Percentiles rank a stretch among this genome's conserved stretches.
Conservation (phyloP, 1,140 invertebrate species). For the Sycophila sp. region DNA sequence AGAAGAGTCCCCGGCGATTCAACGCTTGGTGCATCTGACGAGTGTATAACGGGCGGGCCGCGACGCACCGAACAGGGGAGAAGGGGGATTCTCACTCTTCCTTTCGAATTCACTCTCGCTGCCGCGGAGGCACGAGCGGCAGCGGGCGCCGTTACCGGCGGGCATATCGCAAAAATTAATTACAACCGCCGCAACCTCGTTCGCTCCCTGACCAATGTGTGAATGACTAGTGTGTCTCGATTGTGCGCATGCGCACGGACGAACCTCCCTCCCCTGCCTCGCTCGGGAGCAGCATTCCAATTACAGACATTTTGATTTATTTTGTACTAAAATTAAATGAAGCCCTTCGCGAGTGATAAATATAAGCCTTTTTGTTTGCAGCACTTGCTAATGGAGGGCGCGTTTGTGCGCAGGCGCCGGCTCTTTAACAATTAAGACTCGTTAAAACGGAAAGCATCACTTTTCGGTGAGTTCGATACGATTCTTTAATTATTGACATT, state of each 20-base stretch:
- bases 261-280: too few species aligned
- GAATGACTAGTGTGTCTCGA: not conserved
- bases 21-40: not conserved
- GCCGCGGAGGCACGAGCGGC: slow-evolving; percentile 20
- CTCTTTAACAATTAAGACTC: too few species aligned
- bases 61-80: not conserved
- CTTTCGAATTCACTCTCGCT: slow-evolving; percentile 52
- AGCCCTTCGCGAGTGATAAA: not conserved
- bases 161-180: not conserved
- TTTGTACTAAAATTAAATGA: not conserved
- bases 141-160: slow-evolving; percentile 26
- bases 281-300: not conserved
- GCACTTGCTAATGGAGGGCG: too few species aligned
- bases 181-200: not conserved
- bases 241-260: not conserved
- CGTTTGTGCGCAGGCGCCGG: not conserved
- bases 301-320: not conserved
- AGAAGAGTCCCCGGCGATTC: not conserved
- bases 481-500: too few species aligned
- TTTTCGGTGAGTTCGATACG: too few species aligned
- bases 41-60: not conserved
- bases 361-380: too few species aligned
- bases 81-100: slow-evolving; percentile 34
- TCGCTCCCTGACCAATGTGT: not conserved
- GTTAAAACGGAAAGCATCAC: too few species aligned